Percentiles rank a stretch among this genome's conserved stretches.
Conservation (phyloP, 2,888 invertebrate genomes). For the Congeria kusceri region DNA sequence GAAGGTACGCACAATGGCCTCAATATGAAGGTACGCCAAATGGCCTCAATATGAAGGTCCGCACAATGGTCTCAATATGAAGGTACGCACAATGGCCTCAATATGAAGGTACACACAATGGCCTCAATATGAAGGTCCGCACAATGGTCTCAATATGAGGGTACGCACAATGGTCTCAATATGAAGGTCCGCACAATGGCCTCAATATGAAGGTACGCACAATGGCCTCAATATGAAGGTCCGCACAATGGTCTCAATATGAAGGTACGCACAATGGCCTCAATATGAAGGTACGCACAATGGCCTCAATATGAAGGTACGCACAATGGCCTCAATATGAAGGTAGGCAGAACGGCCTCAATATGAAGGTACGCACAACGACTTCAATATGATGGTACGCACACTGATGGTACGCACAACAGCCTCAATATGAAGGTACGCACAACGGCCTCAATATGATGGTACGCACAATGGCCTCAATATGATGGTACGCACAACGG, state of each 20-base stretch:
- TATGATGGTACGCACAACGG: too few relatives aligned
- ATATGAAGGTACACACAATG: slow-evolving; percentile 44
- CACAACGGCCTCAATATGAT: too few relatives aligned
- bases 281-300: too few relatives aligned
- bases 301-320: slow-evolving; percentile 45
- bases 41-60: not conserved
- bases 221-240: too few relatives aligned
- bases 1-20: slow-evolving; percentile 82
- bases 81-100: slow-evolving; percentile 27
- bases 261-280: slow-evolving; percentile 51
- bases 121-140: slow-evolving; percentile 45
- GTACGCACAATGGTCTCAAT: too few relatives aligned
- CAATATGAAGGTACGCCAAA: slow-evolving; percentile 49
- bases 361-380: slow-evolving; percentile 47
- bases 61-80: slow-evolving; percentile 22
- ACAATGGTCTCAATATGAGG: slow-evolving; percentile 29
- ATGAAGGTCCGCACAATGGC: too few relatives aligned
- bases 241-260: slow-evolving; percentile 12
- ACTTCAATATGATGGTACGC: slow-evolving; percentile 78
- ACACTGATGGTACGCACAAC: too few relatives aligned
- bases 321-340: slow-evolving; percentile 20
- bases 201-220: slow-evolving; percentile 46
- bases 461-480: too few relatives aligned
- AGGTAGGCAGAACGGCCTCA: slow-evolving; percentile 38
- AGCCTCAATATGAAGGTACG: slow-evolving; percentile 60